Evolutionary conservation across 1,140 invertebrate genomes (phyloP), one percentile per base, ranked within the genome.

Genomic region (Bombus ignitus): DNA sequence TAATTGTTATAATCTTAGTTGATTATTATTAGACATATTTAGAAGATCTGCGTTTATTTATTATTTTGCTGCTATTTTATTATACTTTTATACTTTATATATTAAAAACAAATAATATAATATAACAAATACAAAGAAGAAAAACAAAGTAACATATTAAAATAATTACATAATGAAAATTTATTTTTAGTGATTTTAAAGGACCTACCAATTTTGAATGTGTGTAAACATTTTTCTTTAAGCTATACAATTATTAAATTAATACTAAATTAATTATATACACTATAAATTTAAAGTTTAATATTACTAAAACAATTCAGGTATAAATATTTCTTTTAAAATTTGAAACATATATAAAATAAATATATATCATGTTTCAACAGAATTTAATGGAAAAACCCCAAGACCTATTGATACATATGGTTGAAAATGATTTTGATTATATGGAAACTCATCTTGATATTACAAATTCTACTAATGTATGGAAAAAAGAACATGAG

Each of bases 401-500:
- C 28, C 85, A 91, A 78, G 91, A 87, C 86, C 91, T 89, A 73
- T 87, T 93, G 73, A 83, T 90, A 86, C 85, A 90, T 25, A 92
- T 92, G 42, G 83, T 92, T 39, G 89, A 92, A 68, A 86, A 85
- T 90, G 93, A 94, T 81, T 94, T 93, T 80, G 90, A 91, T 87
- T 93, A 94, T 79, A 85, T 91, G 81, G 90, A 93, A 72, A 86
- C 85, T 25, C 87, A 81, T 53, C 65, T 89, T 66, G 90, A 93
- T 76, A 83, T 87, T 47, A 82, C 88, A 59, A 88, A 86, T 65
- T 66, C 83, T 78, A 89, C 87, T 76, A 83, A 66, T 71, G 70
- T 93, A 42, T 94, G 93, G 93, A 92, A 85, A 73, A 92, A 88
- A 22, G 93, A 94, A 86, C 88, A 94, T 75, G 91, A 94, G 93